Percentiles rank a stretch among this genome's conserved stretches.
phyloP scores from a whole-genome alignment of 2,113 vertebrate species.

The Syngnathoides biaculeatus region DNA sequence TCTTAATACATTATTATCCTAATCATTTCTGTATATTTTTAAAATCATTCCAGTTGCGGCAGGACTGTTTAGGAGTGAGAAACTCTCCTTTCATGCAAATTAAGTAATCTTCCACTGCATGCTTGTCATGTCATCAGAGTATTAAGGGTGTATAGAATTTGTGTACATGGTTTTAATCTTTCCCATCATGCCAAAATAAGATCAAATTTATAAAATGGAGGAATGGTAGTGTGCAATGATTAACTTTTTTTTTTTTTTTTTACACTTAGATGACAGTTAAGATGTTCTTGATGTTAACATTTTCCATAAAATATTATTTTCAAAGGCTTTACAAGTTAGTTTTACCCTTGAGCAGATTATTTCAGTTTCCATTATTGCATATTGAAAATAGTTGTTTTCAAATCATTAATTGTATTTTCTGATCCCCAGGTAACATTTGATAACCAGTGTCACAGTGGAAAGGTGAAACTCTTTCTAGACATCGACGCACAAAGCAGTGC shows the following conservation, averaged over 20 bases:
- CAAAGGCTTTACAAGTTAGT: not conserved
- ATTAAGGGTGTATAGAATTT: not conserved
- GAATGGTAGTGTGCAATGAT: not conserved
- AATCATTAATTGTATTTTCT: no score
- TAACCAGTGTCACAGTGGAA: slow-evolving; percentile 90
- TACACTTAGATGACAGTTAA: not conserved
- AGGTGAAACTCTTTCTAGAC: slow-evolving; percentile 88
- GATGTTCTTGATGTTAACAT: not conserved
- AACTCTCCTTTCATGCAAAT: not conserved
- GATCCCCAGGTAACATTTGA: slow-evolving; percentile 83
- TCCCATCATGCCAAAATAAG: not conserved
- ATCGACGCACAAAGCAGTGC: slow-evolving; percentile 80
- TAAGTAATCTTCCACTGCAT: not conserved
- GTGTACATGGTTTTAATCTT: not conserved
- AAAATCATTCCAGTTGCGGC: no score
- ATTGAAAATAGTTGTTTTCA: not conserved
- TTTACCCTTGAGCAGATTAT: not conserved
- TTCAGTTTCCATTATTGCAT: not conserved
- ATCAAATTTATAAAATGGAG: not conserved
- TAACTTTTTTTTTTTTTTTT: not conserved
- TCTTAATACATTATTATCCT: no score
- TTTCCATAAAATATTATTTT: not conserved
- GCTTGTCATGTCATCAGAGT: not conserved
- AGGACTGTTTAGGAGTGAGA: not conserved
- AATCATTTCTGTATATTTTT: no score